phyloP scores from a whole-genome alignment of 2,888 invertebrate species.

The Habroteleia sp. region DNA sequence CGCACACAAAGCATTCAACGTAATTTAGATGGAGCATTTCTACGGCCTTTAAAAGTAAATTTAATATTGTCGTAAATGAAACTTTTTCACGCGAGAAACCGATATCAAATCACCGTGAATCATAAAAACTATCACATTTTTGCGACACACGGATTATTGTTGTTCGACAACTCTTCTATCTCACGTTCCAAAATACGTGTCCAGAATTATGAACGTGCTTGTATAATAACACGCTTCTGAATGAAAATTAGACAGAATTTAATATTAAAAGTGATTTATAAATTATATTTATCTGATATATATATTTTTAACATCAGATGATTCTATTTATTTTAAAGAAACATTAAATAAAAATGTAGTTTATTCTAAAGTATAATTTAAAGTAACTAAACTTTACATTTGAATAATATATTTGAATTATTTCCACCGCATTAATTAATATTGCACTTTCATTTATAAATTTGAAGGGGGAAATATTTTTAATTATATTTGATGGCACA shows the following conservation, averaged over 20 bases:
- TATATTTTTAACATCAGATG: no score
- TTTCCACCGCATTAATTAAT: no score
- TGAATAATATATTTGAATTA: no score
- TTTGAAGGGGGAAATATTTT: no score
- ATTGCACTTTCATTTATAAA: no score
- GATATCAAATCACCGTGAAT: slow-evolving; percentile 26
- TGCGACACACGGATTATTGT: slow-evolving; percentile 21
- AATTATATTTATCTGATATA: no score
- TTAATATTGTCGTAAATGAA: slow-evolving; percentile 32
- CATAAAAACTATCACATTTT: slow-evolving; percentile 37
- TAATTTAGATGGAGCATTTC: slow-evolving; percentile 6
- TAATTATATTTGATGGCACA: no score
- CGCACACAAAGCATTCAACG: slow-evolving; percentile 5
- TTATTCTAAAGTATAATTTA: no score
- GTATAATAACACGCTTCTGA: slow-evolving; percentile 22
- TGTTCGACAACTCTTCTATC: slow-evolving; percentile 26
- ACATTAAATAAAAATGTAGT: no score
- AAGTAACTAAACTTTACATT: no score
- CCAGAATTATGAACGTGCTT: slow-evolving; percentile 24
- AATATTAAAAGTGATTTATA: slow-evolving; percentile 1
- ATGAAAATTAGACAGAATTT: slow-evolving; percentile 23
- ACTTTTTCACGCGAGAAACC: slow-evolving; percentile 17
- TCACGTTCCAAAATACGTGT: slow-evolving; percentile 40
- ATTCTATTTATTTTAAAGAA: no score
- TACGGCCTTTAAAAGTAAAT: slow-evolving; percentile 28